phyloP scores from a whole-genome alignment of 2,888 invertebrate genomes.

The Rhingia rostrata region DNA sequence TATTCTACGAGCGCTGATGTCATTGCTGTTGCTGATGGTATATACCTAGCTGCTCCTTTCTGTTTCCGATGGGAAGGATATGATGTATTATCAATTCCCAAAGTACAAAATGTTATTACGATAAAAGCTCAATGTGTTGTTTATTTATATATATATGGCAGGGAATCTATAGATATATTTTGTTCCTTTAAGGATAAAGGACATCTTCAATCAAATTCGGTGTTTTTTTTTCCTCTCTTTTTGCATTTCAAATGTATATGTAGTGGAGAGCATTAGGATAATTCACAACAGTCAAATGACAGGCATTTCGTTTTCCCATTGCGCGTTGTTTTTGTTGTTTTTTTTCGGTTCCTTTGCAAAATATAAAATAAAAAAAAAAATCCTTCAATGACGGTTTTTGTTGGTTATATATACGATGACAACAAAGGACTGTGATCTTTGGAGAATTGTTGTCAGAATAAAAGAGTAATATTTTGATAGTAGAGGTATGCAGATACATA shows the following conservation, averaged over 20 bases:
- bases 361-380: conserved; percentile 30
- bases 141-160: conserved; percentile 59
- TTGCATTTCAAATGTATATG: conserved; percentile 58
- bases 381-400: conserved; percentile 46
- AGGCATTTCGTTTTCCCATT: conserved; percentile 72
- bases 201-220: conserved; percentile 73
- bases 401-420: conserved; percentile 40
- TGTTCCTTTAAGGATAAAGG: conserved; percentile 52
- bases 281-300: conserved; percentile 72
- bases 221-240: conserved; percentile 20
- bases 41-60: conserved; percentile 9
- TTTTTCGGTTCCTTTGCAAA: conserved; percentile 29
- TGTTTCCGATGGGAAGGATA: conserved; percentile 46
- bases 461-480: conserved; percentile 69
- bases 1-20: conserved; percentile 69
- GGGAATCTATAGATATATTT: background rate
- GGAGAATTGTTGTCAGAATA: conserved; percentile 67
- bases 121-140: conserved; percentile 76
- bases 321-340: conserved; percentile 33
- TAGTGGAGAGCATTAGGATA: conserved; percentile 66
- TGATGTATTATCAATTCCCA: conserved; percentile 77
- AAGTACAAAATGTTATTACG: conserved; percentile 77
- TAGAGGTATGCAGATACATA: conserved; percentile 19
- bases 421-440: conserved; percentile 65
- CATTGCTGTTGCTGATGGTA: conserved; percentile 44